Conservation (phyloP, 2,797 vertebrate species). For the Chaetodon trifasciatus region DNA sequence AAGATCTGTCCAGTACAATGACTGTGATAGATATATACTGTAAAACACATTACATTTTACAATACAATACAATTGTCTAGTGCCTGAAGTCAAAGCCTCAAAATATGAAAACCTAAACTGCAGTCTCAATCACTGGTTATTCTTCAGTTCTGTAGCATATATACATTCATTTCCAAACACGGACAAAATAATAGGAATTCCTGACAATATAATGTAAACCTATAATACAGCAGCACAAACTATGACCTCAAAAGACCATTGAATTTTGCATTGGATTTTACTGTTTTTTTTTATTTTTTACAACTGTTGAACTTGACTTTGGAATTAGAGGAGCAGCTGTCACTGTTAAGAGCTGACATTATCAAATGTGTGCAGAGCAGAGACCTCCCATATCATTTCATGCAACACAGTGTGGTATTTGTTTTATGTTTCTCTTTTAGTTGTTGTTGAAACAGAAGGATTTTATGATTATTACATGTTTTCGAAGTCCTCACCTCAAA, state of each 20-base stretch:
- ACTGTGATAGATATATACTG: background rate
- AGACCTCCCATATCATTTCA: background rate
- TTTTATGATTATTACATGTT: background rate
- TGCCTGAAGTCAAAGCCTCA: too few relatives aligned
- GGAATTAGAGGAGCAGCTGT: background rate
- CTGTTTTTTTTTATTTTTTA: too few relatives aligned
- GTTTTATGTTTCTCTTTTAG: too few relatives aligned
- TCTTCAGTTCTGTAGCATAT: too few relatives aligned
- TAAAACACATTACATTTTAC: background rate
- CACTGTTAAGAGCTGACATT: background rate
- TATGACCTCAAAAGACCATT: background rate
- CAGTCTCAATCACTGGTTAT: too few relatives aligned
- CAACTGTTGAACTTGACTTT: background rate
- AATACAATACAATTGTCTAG: too few relatives aligned
- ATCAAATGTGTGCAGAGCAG: background rate
- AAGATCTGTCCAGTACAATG: background rate
- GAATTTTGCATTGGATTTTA: background rate
- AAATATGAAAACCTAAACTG: too few relatives aligned
- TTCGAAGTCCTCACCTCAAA: background rate
- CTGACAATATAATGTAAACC: background rate
- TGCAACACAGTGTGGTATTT: background rate
- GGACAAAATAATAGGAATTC: too few relatives aligned
- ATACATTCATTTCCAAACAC: too few relatives aligned
- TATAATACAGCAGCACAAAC: background rate
- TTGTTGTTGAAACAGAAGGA: background rate